Base-by-base conservation (phyloP, 1,140 invertebrate genomes). In the Plodia interpunctella region DNA sequence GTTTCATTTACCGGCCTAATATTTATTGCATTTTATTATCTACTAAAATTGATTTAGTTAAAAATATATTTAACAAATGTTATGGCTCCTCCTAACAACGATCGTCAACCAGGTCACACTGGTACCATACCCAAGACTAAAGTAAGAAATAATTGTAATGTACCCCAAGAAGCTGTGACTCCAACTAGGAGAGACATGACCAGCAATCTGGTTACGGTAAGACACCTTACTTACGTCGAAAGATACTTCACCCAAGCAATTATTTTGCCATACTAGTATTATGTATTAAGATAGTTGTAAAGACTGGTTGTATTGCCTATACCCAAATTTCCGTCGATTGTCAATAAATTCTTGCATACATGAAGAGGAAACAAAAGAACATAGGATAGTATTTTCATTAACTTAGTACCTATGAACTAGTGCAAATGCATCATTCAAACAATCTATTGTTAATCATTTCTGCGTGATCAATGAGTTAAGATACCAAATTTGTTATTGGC, bases 91-190 rank as follows among this genome's bases (percentile, higher is more conserved):
- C 82, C 80, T 64, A 89, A 87, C 71, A 89, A 89, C 70, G 87
- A 87, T 60, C 72, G 87, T 35, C 83, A 87, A 70, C 76, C 87
- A 75, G 72, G 79, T 72, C 84, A 88, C 61, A 90, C 88, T 65
- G 88, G 88, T 60, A 89, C 88, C 32, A 90, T 90, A 66, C 88
- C 88, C 25, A 90, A 90, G 68, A 89, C 87, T 49, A 90, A 90
- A 81, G 84, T 78, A 17, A 76, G 87, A 59, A 89, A 88, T 57
- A 89, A 89, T 74, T 88, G 85, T 63, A 90, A 90, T 88, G 88
- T 90, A 21, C 90, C 90, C 17, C 90, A 90, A 70, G 90, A 90
- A 72, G 88, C 87, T 68, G 90, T 90, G 60, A 90, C 90, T 57
- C 90, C 90, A 17, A 90, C 90, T 25, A 80, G 90, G 71, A 76